A percentile compares a stretch with the other conserved stretches of the same genome.
Evolutionary conservation across 30 jellyfish, hydroid and myxozoan genomes (phyloP).

Genomic region (Aurelia aurita complex sp. Pacific): DNA sequence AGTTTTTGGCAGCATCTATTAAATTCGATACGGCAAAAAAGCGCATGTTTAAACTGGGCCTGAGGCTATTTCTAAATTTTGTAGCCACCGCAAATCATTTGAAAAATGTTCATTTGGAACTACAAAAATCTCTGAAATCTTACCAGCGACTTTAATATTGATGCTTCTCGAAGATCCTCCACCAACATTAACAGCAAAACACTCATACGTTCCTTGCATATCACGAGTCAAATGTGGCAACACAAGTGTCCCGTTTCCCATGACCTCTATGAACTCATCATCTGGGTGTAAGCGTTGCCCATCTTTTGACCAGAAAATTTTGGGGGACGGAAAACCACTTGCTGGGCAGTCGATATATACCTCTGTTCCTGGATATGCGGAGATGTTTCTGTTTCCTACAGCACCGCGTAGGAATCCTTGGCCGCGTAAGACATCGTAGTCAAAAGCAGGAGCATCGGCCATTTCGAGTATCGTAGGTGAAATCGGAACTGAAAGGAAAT

Average conservation of each 20-base stretch:
- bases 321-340: conserved; percentile 81
- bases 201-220: conserved; percentile 49
- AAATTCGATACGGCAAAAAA: too few species aligned
- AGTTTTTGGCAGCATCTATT: too few species aligned
- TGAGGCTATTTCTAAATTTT: too few species aligned
- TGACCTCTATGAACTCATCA: conserved; percentile 36
- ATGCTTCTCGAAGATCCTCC: conserved; percentile 52
- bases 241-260: conserved; percentile 48
- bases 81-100: too few species aligned
- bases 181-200: conserved; percentile 77
- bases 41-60: too few species aligned
- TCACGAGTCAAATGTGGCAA: conserved; percentile 41
- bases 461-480: conserved; percentile 30
- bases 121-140: too few species aligned
- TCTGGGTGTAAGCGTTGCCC: conserved; percentile 55
- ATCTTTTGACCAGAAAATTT: conserved; percentile 67
- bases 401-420: conserved; percentile 43
- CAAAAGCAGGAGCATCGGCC: conserved; percentile 19
- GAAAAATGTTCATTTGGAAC: too few species aligned
- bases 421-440: conserved; percentile 35
- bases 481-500: conserved; percentile 31
- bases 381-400: conserved; percentile 29
- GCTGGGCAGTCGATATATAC: conserved; percentile 80
- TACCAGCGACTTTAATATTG: conserved; percentile 44
- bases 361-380: conserved; percentile 72